Evolutionary conservation across 2,797 vertebrate genomes (phyloP).

Genomic region (Crotalus adamanteus): DNA sequence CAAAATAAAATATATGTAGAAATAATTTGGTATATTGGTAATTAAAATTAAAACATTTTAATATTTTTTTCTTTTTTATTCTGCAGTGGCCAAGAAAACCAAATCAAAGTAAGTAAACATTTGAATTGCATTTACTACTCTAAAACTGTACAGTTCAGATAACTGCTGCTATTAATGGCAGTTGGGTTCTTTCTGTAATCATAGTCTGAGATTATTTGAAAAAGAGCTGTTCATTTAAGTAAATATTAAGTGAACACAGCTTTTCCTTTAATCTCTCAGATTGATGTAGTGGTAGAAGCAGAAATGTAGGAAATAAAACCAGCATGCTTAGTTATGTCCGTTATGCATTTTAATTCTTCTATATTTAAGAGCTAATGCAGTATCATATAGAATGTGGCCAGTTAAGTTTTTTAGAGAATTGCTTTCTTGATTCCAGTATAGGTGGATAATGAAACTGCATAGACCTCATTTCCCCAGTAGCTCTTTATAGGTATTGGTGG

Average conservation of each 20-base stretch:
- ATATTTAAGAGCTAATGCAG: neutral
- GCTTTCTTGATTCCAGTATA: neutral
- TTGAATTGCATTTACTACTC: neutral
- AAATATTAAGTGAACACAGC: neutral
- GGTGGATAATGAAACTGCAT: neutral
- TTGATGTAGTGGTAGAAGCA: neutral
- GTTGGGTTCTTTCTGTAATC: neutral
- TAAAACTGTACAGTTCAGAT: neutral
- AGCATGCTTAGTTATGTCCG: neutral
- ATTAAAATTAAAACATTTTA: slow-evolving; percentile 27
- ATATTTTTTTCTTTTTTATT: slow-evolving; percentile 52
- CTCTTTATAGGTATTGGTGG: neutral
- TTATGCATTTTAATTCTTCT: neutral
- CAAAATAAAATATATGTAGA: neutral
- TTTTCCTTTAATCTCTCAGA: neutral
- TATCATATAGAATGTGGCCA: neutral
- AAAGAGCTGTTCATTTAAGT: neutral
- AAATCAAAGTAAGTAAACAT: slow-evolving; percentile 92
- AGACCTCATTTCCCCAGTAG: no score
- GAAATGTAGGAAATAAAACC: neutral
- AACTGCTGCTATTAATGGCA: neutral
- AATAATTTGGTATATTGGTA: neutral
- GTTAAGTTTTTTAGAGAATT: neutral
- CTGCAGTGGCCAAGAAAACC: slow-evolving; percentile 84
- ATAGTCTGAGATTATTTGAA: neutral